Evolutionary conservation across 2,797 vertebrate genomes (phyloP).

Genomic region (Liasis olivaceus): DNA sequence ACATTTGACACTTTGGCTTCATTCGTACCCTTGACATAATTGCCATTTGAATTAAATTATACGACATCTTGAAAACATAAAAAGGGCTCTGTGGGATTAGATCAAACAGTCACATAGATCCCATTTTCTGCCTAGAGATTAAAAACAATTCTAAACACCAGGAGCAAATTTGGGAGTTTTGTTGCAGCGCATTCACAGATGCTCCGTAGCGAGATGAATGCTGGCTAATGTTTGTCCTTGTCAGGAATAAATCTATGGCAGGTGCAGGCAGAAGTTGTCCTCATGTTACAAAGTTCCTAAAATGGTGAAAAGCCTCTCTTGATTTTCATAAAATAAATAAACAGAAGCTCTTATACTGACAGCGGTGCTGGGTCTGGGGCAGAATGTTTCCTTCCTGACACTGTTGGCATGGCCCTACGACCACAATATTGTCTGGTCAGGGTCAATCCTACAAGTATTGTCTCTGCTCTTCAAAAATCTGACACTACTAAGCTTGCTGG

Average conservation of each 20-base stretch:
- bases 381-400: background rate
- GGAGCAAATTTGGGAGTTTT: background rate
- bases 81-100: background rate
- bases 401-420: background rate
- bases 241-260: background rate
- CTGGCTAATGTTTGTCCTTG: too few species aligned
- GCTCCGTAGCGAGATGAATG: background rate
- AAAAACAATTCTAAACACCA: background rate
- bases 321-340: background rate
- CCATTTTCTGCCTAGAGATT: background rate
- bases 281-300: background rate
- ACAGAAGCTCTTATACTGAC: background rate
- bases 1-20: background rate
- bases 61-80: background rate
- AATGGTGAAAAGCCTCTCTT: background rate
- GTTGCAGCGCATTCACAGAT: background rate
- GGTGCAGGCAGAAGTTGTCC: background rate
- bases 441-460: too few species aligned
- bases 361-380: background rate
- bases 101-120: background rate
- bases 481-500: too few species aligned
- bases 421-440: too few species aligned
- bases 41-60: background rate
- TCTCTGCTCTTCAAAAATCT: too few species aligned
- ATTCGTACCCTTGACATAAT: background rate